Percentiles rank a stretch among this genome's conserved stretches.
phyloP scores from a whole-genome alignment of 2,797 vertebrate genomes.

The Periophthalmus magnuspinnatus region DNA sequence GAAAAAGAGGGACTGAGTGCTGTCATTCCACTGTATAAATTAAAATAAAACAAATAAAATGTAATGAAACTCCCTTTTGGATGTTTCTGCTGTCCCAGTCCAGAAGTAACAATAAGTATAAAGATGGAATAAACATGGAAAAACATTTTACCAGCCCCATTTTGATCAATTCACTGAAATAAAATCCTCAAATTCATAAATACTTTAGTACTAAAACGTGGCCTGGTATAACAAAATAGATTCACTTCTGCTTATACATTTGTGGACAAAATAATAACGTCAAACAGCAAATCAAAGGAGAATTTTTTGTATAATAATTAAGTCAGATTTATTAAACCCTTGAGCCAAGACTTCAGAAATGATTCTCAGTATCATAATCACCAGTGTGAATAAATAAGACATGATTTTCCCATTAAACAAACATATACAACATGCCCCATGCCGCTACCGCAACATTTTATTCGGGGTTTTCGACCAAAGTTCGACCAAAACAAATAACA shows the following conservation, averaged over 20 bases:
- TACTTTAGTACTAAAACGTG: not conserved
- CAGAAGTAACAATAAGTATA: not conserved
- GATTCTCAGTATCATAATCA: conserved; percentile 52
- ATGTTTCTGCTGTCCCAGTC: not conserved
- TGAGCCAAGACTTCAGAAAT: conserved; percentile 79
- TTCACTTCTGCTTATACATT: not conserved
- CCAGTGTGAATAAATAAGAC: conserved; percentile 93
- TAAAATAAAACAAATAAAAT: too few relatives aligned
- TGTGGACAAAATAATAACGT: not conserved
- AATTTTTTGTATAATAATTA: conserved; percentile 56
- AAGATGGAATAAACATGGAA: not conserved
- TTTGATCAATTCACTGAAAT: not conserved
- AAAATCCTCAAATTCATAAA: too few relatives aligned
- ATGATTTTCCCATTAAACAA: conserved; percentile 83
- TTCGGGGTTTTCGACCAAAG: conserved; percentile 46
- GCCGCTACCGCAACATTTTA: conserved; percentile 41
- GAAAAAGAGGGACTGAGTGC: too few relatives aligned
- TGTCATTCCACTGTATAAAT: too few relatives aligned
- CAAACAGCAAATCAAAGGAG: conserved; percentile 9
- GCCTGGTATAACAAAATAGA: not conserved
- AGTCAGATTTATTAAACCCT: conserved; percentile 95
- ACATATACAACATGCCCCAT: conserved; percentile 69
- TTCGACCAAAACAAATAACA: conserved; percentile 73
- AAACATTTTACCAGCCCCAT: not conserved
- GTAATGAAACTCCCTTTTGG: not conserved